phyloP scores from a whole-genome alignment of 2,113 vertebrate species.

The Craseonycteris thonglongyai region DNA sequence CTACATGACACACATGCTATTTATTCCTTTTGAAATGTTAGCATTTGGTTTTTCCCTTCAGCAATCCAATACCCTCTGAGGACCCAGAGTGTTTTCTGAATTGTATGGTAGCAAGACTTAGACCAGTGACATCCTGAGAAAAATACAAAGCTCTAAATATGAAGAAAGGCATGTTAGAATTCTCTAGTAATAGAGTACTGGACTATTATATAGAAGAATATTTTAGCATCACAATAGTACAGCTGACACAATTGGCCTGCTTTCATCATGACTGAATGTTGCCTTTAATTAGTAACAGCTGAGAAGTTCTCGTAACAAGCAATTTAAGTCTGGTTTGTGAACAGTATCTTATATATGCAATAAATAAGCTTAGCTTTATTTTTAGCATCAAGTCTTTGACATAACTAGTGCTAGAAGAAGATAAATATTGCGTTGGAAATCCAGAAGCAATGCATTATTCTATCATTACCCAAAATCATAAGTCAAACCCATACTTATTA shows the following conservation, averaged over 20 bases:
- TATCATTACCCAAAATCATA: neutral
- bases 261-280: neutral
- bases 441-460: constrained; percentile 1
- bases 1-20: neutral
- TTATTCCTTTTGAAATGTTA: neutral
- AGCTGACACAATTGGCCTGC: neutral
- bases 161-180: neutral
- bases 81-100: neutral
- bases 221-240: neutral
- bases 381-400: constrained; percentile 11
- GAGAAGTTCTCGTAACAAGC: neutral
- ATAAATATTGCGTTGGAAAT: neutral
- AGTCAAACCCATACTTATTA: neutral
- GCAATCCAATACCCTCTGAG: neutral
- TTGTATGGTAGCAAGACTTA: neutral
- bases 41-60: neutral
- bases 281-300: neutral
- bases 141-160: neutral
- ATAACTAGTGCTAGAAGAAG: neutral
- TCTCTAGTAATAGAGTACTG: neutral
- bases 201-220: neutral
- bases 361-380: constrained; percentile 20
- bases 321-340: neutral
- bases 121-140: neutral
- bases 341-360: neutral